Conservation (phyloP, 1,140 invertebrate genomes). For the Leptinotarsa texana region DNA sequence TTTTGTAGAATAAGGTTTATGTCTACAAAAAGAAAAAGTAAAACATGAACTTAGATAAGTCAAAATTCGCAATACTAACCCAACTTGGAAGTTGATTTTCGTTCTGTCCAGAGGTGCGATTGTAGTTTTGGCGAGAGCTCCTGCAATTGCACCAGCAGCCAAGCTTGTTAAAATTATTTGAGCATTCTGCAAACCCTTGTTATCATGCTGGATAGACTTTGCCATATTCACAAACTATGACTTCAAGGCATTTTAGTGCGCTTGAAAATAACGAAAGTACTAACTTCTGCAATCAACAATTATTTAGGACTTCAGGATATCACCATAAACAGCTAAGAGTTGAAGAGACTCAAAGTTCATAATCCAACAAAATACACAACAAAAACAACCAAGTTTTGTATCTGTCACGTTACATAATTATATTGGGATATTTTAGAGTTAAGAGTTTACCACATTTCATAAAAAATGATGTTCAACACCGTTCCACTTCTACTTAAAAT, state of each 20-base stretch:
- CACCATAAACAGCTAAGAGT: too few species aligned
- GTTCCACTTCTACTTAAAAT: too few species aligned
- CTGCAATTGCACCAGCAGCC: conserved; percentile 83
- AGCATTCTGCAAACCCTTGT: conserved; percentile 53
- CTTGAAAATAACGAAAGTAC: too few species aligned
- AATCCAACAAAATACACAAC: too few species aligned
- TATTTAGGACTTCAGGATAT: too few species aligned
- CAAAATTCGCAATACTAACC: conserved; percentile 56
- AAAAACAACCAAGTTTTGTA: too few species aligned
- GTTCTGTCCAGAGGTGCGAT: conserved; percentile 97
- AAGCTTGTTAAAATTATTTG: conserved; percentile 71
- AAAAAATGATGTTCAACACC: too few species aligned
- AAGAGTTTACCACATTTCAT: too few species aligned
- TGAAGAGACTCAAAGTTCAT: too few species aligned
- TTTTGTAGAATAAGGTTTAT: conserved; percentile 77
- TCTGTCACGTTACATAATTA: too few species aligned
- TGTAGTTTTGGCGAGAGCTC: conserved; percentile 91
- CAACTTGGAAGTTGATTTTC: conserved; percentile 97
- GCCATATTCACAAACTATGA: conserved; percentile 41
- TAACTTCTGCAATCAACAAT: too few species aligned
- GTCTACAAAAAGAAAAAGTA: conserved; percentile 52
- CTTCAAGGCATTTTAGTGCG: conserved; percentile 16
- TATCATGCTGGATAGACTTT: conserved; percentile 32
- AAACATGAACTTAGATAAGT: not conserved
- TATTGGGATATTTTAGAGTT: too few species aligned